These are phyloP conservation scores for Varanus salvator DNA, from an alignment of 2,113 vertebrate genomes.

Conservation along the genomic window DNA sequence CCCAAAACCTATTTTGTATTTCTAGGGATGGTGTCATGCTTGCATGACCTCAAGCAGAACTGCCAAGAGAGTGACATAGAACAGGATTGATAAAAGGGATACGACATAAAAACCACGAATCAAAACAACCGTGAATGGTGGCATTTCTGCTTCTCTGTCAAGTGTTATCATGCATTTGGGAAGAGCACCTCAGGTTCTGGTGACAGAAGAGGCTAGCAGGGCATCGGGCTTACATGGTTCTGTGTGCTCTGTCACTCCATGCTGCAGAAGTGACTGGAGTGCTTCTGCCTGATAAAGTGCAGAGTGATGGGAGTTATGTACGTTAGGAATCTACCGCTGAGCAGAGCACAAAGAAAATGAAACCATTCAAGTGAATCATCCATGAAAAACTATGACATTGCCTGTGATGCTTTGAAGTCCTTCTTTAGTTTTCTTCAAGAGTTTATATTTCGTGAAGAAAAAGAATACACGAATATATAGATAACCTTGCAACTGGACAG, in stretches of 20 bases:
- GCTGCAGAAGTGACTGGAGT: not conserved
- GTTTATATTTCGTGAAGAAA: constrained; percentile 5
- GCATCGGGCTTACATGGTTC: constrained; percentile 29
- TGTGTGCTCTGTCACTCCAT: constrained; percentile 6
- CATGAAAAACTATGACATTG: not conserved
- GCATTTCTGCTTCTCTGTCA: constrained; percentile 62
- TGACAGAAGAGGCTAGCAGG: constrained; percentile 51
- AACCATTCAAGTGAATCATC: constrained; percentile 41
- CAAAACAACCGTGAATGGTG: constrained; percentile 61
- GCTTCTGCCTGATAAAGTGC: constrained; percentile 37
- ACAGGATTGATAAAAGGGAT: constrained; percentile 59
- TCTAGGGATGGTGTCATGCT: constrained; percentile 36
- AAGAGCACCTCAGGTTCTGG: constrained; percentile 46
- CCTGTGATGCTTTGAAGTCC: constrained; percentile 7
- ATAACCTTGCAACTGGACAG: constrained; percentile 29
- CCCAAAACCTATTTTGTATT: constrained; percentile 1
- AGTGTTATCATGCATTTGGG: constrained; percentile 49
- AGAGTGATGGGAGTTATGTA: constrained; percentile 16
- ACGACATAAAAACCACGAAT: constrained; percentile 67
- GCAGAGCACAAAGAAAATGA: constrained; percentile 31
- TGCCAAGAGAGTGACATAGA: constrained; percentile 67
- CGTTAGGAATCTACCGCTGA: constrained; percentile 40
- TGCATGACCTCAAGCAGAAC: constrained; percentile 58
- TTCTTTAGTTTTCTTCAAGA: not conserved
- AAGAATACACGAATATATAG: not conserved